A percentile compares a stretch with the other conserved stretches of the same genome.
phyloP scores from a whole-genome alignment of 1,140 invertebrate species.

The Asobara japonica region DNA sequence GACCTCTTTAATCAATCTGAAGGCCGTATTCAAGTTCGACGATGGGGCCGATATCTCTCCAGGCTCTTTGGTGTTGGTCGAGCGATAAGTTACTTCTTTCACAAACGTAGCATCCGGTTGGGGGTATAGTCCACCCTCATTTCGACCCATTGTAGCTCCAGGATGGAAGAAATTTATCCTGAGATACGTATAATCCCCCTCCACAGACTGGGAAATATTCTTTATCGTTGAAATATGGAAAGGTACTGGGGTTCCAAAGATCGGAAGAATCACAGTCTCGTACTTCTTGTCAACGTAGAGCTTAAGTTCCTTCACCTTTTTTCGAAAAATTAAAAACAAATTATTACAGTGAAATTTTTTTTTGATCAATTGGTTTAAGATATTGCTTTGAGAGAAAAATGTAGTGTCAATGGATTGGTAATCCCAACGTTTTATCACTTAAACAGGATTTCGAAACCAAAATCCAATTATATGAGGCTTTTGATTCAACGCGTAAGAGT shows the following conservation, averaged over 20 bases:
- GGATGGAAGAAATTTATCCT: conserved; percentile 99
- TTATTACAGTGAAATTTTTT: too few species aligned
- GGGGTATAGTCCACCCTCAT: conserved; percentile 88
- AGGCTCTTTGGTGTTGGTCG: conserved; percentile 97
- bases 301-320: conserved; percentile 93
- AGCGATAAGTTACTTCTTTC: conserved; percentile 99
- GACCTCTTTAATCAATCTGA: conserved; percentile 98
- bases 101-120: conserved; percentile 96
- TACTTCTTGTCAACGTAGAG: conserved; percentile 98
- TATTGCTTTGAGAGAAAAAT: too few species aligned
- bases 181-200: conserved; percentile 99
- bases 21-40: conserved; percentile 95
- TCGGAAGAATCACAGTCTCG: conserved; percentile 96
- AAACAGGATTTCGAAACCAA: too few species aligned
- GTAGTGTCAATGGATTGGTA: too few species aligned
- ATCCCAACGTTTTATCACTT: too few species aligned
- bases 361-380: too few species aligned
- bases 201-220: conserved; percentile 97
- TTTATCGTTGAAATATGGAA: conserved; percentile 99
- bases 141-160: conserved; percentile 92
- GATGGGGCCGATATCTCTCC: conserved; percentile 96
- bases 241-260: conserved; percentile 95
- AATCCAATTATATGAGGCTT: too few species aligned
- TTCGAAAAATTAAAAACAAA: too few species aligned
- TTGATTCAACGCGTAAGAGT: too few species aligned